phyloP scores from a whole-genome alignment of 2,888 invertebrate genomes.

The Athetis lepigone region DNA sequence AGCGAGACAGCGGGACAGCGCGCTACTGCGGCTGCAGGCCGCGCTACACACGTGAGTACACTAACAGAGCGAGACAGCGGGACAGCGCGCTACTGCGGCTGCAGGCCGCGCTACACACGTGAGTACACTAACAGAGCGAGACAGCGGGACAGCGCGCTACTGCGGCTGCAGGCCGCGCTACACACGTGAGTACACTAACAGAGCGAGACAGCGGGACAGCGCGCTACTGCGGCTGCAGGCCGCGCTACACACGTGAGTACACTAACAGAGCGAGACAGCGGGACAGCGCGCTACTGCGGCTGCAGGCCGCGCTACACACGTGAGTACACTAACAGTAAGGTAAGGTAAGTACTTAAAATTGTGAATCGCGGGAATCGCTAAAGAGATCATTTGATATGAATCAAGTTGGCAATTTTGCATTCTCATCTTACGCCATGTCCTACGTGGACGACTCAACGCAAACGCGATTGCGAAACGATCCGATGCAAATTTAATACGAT shows the following conservation, averaged over 20 bases:
- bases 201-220: not conserved
- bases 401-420: too few relatives aligned
- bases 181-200: too few relatives aligned
- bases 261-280: conserved; percentile 14
- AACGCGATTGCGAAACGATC: too few relatives aligned
- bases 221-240: conserved; percentile 34
- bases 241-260: conserved; percentile 60
- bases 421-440: too few relatives aligned
- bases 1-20: not conserved
- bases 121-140: conserved; percentile 39
- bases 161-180: not conserved
- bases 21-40: not conserved
- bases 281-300: not conserved
- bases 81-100: conserved; percentile 38
- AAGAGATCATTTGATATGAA: too few relatives aligned
- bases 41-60: too few relatives aligned
- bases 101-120: conserved; percentile 51
- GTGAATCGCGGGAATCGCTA: too few relatives aligned
- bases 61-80: not conserved
- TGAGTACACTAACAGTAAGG: too few relatives aligned
- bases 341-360: too few relatives aligned
- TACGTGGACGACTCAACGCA: too few relatives aligned
- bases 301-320: not conserved
- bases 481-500: too few relatives aligned
- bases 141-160: not conserved